Base-by-base conservation (phyloP, 2,888 invertebrate species). In the Drosophila affinis region DNA sequence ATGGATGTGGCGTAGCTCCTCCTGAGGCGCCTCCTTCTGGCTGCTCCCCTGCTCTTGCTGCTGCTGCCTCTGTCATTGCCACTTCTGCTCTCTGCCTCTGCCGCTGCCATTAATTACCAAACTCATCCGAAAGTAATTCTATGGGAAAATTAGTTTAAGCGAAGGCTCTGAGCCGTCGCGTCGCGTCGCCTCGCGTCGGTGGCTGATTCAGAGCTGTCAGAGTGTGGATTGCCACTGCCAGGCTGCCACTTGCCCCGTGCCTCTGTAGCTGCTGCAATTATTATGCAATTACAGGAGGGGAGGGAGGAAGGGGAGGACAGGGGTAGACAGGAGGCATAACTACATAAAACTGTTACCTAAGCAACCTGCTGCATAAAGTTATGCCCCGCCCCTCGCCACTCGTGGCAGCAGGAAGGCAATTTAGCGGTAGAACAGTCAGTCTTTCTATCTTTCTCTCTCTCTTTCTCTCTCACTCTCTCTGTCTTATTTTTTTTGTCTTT, bases 261-360 rank as follows among this genome's bases (percentile, higher is more conserved):
- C 34, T 62, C 27, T 1, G 29, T 29, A 2, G 29, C 17, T 49
- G 77, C 39, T 46, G 86, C 86, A 86, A 89, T 86, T 87, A 86
- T 89, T 86, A 83, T 86, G 88, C 86, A 86, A 86, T 86, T 86
- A 86, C 77, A 57, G 64, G 63, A 57, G 64, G 63, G 60, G 57
- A 70, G 67, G 14, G 46, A 27, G 9, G 48, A 21, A 21, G 53
- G 18, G 7, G 51, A 14, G 27, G n/a, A n/a, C n/a, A n/a, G n/a
- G n/a, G 32, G 21, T 7, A 21, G 51, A 21, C 27, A 47, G 62
- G 49, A 64, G 32, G 74, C 71, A 87, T 87, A 87, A 84, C 88
- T 83, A 78, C 69, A 81, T 83, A 88, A 88, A 88, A 87, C 79
- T 72, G 87, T 84, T 84, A 84, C 83, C 83, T 84, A 88, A 88